Evolutionary conservation across 2,888 invertebrate species (phyloP), one percentile per base, ranked within the genome.

Genomic region (Netelia inedita): DNA sequence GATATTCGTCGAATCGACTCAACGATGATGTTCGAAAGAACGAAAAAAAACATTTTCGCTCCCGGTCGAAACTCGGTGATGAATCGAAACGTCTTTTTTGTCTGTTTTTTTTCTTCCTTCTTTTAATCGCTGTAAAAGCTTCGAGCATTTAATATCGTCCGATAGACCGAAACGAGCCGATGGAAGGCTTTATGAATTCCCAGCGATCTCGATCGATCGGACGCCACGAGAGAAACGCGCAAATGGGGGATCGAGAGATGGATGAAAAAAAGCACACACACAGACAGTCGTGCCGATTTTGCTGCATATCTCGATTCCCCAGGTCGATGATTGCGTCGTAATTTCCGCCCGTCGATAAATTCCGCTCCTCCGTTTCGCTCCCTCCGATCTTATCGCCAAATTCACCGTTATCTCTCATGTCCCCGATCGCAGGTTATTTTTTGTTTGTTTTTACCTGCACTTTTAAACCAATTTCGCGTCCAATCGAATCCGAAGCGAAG

Each of bases 321-420:
- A 82, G 65, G 43, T 63, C 65, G 71, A 84, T 79, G 80, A 85
- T 87, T 73, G 71, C 79, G 63, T 55, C 23, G 86, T 86, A 88
- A 88, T 88, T 87, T 88, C 87, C 87, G 88, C 65, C 82, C 73
- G 79, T 83, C 82, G 82, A 87, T 88, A 79, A 82, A 83, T 84
- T 80, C 35, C 78, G 57, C 68, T 73, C 46, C 53, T 66, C 61
- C 72, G 71, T 80, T 75, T 73, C 28, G 65, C 80, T 66, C 50
- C 61, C 41, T 46, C 41, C 9, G 28, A n/a, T 16, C 50, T 74
- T 53, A 74, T 76, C 63, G 41, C 50, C 71, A 35, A 61, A 71
- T 35, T 61, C 28, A 63, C 63, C 53, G 59, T 53, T 28, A 21
- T 41, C 53, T 35, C 61, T 65, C 21, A 3, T 21, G 53, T 53